These are phyloP conservation scores for Drosophila lacertosa DNA, from an alignment of 1,140 invertebrate species.

Conservation along the genomic window DNA sequence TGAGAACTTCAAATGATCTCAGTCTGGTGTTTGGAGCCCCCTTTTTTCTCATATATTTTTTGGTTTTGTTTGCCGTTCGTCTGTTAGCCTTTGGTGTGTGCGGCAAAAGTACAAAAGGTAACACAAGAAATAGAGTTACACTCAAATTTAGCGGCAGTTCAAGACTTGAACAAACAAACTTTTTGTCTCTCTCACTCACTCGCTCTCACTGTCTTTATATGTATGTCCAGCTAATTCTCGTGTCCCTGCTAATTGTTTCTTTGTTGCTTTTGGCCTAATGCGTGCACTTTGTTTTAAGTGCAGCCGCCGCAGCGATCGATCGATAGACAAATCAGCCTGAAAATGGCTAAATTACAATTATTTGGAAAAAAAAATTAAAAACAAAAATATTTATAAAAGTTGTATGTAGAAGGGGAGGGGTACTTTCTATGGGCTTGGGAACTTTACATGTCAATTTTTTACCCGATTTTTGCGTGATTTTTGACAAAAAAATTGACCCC, in stretches of 20 bases:
- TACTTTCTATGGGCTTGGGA: too few species aligned
- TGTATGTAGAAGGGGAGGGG: too few species aligned
- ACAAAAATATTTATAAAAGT: too few species aligned
- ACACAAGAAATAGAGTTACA: constrained; percentile 70
- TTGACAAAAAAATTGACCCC: too few species aligned
- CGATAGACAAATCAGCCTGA: constrained; percentile 8
- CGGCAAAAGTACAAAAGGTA: constrained; percentile 78
- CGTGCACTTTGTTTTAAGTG: constrained; percentile 78
- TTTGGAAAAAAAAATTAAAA: too few species aligned
- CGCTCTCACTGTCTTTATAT: constrained; percentile 6
- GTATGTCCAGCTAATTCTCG: constrained; percentile 68
- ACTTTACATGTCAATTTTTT: too few species aligned
- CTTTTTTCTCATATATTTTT: constrained; percentile 19
- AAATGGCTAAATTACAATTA: too few species aligned
- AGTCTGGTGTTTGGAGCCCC: constrained; percentile 6
- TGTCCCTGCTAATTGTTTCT: constrained; percentile 58
- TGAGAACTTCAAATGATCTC: constrained; percentile 51
- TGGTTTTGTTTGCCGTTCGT: constrained; percentile 54
- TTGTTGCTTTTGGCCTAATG: constrained; percentile 56
- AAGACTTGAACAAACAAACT: constrained; percentile 66
- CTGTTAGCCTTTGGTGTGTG: constrained; percentile 50
- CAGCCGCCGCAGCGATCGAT: constrained; percentile 37
- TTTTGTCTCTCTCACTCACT: constrained; percentile 11
- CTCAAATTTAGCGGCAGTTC: constrained; percentile 81
- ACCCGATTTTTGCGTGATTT: too few species aligned